Base-by-base conservation (phyloP, 2,113 vertebrate species). In the Sebastes fasciatus region DNA sequence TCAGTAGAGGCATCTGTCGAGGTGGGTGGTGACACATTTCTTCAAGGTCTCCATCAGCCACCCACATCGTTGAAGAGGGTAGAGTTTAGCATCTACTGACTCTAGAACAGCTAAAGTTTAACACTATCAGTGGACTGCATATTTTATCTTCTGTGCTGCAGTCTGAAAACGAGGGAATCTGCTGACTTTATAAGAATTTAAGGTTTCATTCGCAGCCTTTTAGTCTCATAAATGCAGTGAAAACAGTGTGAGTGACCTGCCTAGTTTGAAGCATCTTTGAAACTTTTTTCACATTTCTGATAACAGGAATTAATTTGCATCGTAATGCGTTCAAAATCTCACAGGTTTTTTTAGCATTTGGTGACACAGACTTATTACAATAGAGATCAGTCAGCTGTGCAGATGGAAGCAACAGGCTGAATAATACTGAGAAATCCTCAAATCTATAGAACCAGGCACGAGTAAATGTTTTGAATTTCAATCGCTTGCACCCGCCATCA, bases 381-480 rank as follows among this genome's bases (percentile, higher is more conserved):
- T 19, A 19, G 65, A 57, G 65, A 71, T 76, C n/a, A 52, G 23
- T 84, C 34, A 5, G 63, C 51, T 4, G 17, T 71, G 10, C 84
- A 91, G 85, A 86, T 91, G 88, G 86, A 70, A 65, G 80, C 61
- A 67, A 67, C 83, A 84, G 86, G 85, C 55, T 64, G 75, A 79
- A 85, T 46, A 43, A 84, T 61, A 43, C 23, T 23, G 64, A 88
- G 48, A 11, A 80, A 76, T 23, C 46, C 72, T 69, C 11, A 19
- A 40, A 68, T 74, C 52, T 26, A 1, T 45, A 55, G 43, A 0
- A 54, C 0, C 34, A 65, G 8, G 54, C 65, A 2, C 51, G 64
- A 14, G 63, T 0, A 17, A 76, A 60, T 23, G 45, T 60, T 80
- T 34, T 42, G 16, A 71, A 34, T 69, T 75, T 77, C 64, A 80